Evolutionary conservation across 2,888 invertebrate species (phyloP), one percentile per base, ranked within the genome.

Genomic region (Phaonia tiefii): DNA sequence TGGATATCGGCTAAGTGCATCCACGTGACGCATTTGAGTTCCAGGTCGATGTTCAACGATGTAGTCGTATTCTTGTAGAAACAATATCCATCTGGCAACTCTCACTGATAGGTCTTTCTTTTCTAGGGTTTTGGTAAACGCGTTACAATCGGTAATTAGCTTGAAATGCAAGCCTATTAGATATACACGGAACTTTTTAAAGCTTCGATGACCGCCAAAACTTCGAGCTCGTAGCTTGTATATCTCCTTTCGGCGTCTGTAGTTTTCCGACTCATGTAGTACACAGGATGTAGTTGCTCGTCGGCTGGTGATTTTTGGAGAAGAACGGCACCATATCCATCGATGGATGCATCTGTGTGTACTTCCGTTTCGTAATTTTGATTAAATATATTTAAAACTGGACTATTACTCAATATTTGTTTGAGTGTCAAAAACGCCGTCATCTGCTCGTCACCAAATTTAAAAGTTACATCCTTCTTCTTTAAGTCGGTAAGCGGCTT

Each of bases 171-270:
- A n/a, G n/a, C n/a, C n/a, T n/a, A n/a, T n/a, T n/a, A n/a, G 80
- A 83, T 86, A 87, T 13, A 84, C 79, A 0, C 84, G 46, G 73
- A 85, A 86, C 84, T 86, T 17, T 84, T 83, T 5, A 85, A n/a
- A 0, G 86, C 85, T 37, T 74, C 71, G 1, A 83, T 71, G 5
- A 81, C 60, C 1, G 75, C 81, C 8, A 79, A 31, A 2, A 81
- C 73, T 42, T 83, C 75, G 1, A 80, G 72, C n/a, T n/a, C n/a
- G n/a, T n/a, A n/a, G n/a, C n/a, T n/a, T n/a, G n/a, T n/a, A n/a
- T n/a, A n/a, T n/a, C n/a, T n/a, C n/a, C n/a, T n/a, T n/a, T n/a
- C n/a, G n/a, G n/a, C n/a, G n/a, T n/a, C n/a, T n/a, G n/a, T 60
- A 10, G 67, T 78, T 44, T 75, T 81, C 25, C 37, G 60, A 15